Evolutionary conservation across 2,113 vertebrate genomes (phyloP), one percentile per base, ranked within the genome.

Genomic region (Heterotis niloticus): DNA sequence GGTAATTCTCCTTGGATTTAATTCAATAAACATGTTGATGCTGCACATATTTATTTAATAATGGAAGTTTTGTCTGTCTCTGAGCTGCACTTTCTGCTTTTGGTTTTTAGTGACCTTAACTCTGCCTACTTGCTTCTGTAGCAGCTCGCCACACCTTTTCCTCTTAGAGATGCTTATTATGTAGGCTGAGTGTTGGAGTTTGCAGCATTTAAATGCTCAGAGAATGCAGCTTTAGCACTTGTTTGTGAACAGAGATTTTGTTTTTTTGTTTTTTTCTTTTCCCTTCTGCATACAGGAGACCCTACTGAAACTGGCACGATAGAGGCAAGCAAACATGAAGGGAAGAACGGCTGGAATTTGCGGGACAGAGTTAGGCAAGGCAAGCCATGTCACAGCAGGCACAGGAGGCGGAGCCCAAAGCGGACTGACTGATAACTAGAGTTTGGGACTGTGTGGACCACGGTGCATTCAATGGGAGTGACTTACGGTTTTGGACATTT

Each of bases 291-390:
- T 86, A 0, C 85, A 93, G 92, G 90, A 92, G 78, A 76, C 85
- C 76, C 78, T 70, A 64, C 83, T 86, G 83, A 93, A 91, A 83
- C 88, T 86, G 89, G 80, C 85, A 81, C 71, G 79, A 74, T 82
- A 79, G 76, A 81, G 60, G 29, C 20, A 77, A 64, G 72, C 28
- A 28, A 84, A 86, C 82, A 20, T 78, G 73, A 54, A 67, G 57
- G 81, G 80, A 59, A 59, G 66, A 80, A 10, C 79, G 34, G 34
- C 34, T 44, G 34, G 34, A 44, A 44, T 44, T 44, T 44, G 34
- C 2, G 7, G 34, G 34, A 7, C 34, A 44, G 34, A 44, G 17
- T 69, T 80, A 83, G 83, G 79, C 85, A 57, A 68, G n/a, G n/a
- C 71, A 23, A 62, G 81, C 78, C 75, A 82, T 79, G 80, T 79